phyloP scores from a whole-genome alignment of 2,797 vertebrate species.

The Sebastes oblongus region DNA sequence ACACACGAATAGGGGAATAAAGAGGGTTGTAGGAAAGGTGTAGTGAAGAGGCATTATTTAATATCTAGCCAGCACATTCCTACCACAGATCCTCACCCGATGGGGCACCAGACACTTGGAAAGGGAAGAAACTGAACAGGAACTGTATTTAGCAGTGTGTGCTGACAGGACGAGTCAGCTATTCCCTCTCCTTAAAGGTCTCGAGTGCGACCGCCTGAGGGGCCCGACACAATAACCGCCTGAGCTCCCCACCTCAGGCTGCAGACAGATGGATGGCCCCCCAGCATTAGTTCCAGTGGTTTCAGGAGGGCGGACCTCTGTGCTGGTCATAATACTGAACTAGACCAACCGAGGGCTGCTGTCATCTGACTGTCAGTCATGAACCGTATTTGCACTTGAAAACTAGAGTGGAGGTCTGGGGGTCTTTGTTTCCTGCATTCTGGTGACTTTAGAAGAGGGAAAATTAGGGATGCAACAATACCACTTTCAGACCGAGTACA shows the following conservation, averaged over 20 bases:
- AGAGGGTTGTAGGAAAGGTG: too few relatives aligned
- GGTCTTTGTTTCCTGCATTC: background rate
- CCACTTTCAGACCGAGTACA: too few relatives aligned
- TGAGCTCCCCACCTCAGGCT: slow-evolving; percentile 54
- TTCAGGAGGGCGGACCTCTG: slow-evolving; percentile 52
- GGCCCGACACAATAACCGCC: slow-evolving; percentile 50
- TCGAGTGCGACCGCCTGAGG: slow-evolving; percentile 55
- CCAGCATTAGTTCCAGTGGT: slow-evolving; percentile 77
- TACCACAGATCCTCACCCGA: slow-evolving; percentile 14
- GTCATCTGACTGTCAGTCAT: background rate
- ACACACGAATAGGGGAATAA: accelerated
- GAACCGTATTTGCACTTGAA: too few relatives aligned
- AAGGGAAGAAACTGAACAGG: slow-evolving; percentile 27
- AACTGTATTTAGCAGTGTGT: slow-evolving; percentile 59
- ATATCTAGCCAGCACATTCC: slow-evolving; percentile 15
- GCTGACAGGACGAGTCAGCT: slow-evolving; percentile 71
- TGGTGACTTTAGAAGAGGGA: too few relatives aligned
- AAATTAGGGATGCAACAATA: too few relatives aligned
- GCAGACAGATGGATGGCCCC: slow-evolving; percentile 78
- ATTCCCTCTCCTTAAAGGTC: slow-evolving; percentile 53
- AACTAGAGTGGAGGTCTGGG: too few relatives aligned
- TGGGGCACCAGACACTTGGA: background rate
- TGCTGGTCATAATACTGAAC: slow-evolving; percentile 22
- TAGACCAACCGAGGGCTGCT: background rate
- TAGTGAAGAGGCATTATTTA: background rate